Evolutionary conservation across 2,888 invertebrate genomes (phyloP).

Genomic region (Serrognathus titanus): DNA sequence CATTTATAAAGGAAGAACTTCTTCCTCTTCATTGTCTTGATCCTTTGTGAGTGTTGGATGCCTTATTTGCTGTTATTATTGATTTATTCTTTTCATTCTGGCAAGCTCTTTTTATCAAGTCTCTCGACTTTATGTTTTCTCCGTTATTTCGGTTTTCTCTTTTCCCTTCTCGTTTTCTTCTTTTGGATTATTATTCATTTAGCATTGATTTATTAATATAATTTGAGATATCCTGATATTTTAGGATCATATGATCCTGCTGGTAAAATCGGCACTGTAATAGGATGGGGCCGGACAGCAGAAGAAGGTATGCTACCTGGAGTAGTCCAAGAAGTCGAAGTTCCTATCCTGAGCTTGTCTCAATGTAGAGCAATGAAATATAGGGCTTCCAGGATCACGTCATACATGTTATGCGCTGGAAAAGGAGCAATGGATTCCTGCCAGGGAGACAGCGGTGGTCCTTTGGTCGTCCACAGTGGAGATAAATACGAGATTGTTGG

Average conservation of each 20-base stretch:
- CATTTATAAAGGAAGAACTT: too few species aligned
- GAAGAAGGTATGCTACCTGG: slow-evolving; percentile 79
- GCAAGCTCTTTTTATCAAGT: too few species aligned
- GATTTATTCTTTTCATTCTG: too few species aligned
- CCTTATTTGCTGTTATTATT: too few species aligned
- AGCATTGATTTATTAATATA: too few species aligned
- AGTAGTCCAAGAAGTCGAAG: slow-evolving; percentile 77
- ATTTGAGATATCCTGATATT: slow-evolving; percentile 15
- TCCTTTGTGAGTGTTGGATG: too few species aligned
- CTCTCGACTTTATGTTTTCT: too few species aligned
- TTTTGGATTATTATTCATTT: slow-evolving; percentile 3
- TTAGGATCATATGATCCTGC: slow-evolving; percentile 60
- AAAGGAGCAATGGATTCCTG: slow-evolving; percentile 79
- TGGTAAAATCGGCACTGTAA: slow-evolving; percentile 72
- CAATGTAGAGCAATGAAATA: slow-evolving; percentile 84
- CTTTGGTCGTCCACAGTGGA: slow-evolving; percentile 69
- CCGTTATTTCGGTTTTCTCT: too few species aligned
- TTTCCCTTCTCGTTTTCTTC: background rate
- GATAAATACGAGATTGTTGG: slow-evolving; percentile 79
- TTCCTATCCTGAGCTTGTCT: slow-evolving; percentile 74
- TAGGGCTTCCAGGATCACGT: slow-evolving; percentile 74
- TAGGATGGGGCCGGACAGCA: slow-evolving; percentile 82
- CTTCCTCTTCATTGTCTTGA: too few species aligned
- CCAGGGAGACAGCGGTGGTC: slow-evolving; percentile 87
- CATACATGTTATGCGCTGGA: slow-evolving; percentile 84